Conservation (phyloP, 2,888 invertebrate species). For the Lymantria dispar region DNA sequence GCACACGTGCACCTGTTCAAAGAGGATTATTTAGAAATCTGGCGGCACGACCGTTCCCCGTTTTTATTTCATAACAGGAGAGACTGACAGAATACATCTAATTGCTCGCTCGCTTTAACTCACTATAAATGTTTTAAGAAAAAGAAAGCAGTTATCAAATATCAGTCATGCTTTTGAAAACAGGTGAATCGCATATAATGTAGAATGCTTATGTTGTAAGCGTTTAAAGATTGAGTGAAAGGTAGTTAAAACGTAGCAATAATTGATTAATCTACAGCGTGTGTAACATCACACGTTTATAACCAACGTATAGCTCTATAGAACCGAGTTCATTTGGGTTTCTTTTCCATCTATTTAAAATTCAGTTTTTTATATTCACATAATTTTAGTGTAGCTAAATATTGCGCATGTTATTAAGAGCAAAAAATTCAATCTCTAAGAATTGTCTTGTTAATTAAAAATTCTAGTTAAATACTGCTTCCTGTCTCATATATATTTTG, state of each 20-base stretch:
- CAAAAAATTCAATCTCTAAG: neutral
- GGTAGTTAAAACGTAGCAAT: no score
- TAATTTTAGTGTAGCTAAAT: neutral
- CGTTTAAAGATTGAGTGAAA: no score
- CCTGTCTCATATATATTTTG: no score
- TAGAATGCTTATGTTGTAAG: no score
- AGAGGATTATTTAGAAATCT: constrained; percentile 58
- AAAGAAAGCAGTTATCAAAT: constrained; percentile 8
- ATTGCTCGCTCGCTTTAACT: constrained; percentile 13
- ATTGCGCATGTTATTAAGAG: neutral
- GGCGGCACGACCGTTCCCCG: constrained; percentile 30
- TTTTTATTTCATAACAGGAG: constrained; percentile 34
- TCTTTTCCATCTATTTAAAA: neutral
- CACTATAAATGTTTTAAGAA: constrained; percentile 2
- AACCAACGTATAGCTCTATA: no score
- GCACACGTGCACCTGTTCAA: constrained; percentile 74
- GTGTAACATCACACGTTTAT: no score
- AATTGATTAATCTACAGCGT: no score
- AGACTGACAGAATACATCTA: constrained; percentile 8
- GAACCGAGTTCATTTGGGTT: no score
- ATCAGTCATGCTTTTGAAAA: no score
- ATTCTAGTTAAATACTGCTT: no score
- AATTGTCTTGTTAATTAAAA: no score
- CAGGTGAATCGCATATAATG: no score
- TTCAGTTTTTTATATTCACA: neutral